Percentiles rank a stretch among this genome's conserved stretches.
phyloP scores from a whole-genome alignment of 2,113 vertebrate species.

The Hemiscyllium ocellatum region DNA sequence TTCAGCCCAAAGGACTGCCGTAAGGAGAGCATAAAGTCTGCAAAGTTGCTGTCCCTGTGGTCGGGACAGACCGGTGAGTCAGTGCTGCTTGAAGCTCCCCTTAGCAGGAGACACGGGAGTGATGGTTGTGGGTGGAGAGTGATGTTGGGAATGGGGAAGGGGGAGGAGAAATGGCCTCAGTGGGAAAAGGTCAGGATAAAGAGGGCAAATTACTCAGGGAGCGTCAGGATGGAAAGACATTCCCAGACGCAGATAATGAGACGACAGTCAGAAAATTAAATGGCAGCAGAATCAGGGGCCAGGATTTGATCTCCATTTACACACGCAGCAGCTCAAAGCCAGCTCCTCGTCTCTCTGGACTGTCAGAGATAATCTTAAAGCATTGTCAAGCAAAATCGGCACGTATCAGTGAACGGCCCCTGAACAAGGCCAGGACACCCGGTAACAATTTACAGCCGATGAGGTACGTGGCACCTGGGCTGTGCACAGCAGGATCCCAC shows the following conservation, averaged over 20 bases:
- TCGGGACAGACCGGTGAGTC: neutral
- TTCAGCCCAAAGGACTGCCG: neutral
- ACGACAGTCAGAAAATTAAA: neutral
- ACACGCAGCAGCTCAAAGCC: neutral
- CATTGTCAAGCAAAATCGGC: neutral
- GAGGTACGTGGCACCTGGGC: neutral
- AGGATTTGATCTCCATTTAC: neutral
- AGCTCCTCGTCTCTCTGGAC: neutral
- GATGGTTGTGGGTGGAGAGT: too few relatives aligned
- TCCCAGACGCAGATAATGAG: slow-evolving; percentile 30
- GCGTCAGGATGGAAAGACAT: slow-evolving; percentile 12
- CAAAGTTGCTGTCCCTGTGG: neutral
- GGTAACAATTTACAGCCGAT: neutral
- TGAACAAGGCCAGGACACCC: neutral
- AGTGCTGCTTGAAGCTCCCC: neutral
- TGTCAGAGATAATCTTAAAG: neutral
- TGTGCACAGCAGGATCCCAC: neutral
- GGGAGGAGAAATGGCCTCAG: too few relatives aligned
- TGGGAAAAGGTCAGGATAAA: neutral
- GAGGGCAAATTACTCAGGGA: neutral
- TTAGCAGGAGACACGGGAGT: neutral
- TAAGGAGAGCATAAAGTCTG: neutral
- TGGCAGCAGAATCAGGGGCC: neutral
- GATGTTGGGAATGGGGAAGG: neutral
- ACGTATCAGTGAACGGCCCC: neutral